Base-by-base conservation (phyloP, 1,140 invertebrate species). In the Caerostris extrusa region DNA sequence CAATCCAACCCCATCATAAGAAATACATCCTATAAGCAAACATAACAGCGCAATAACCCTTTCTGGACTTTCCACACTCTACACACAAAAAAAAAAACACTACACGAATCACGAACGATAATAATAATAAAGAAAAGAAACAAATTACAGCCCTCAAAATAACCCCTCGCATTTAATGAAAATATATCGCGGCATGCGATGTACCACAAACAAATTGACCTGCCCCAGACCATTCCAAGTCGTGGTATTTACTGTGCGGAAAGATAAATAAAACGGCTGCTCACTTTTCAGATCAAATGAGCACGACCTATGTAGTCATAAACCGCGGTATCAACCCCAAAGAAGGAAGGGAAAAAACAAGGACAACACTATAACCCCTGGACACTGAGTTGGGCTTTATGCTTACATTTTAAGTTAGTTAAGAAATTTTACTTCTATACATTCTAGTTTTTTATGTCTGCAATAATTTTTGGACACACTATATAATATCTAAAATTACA, bases 231-330 rank as follows among this genome's bases (percentile, higher is more conserved):
- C 7, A 81, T 71, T 90, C 34, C 34, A 91, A 67, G 58, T 86
- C 58, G 12, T 3, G 7, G 67, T 87, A 87, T 93, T 93, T 93
- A 93, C 83, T 10, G 58, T 86, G 58, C 55, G 57, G 7, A 3
- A 91, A 91, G 71, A 83, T 57, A 91, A 91, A 91, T 91, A 91
- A 83, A 34, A 91, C n/a, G 58, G 64, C 57, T 91, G 81, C 77
- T 91, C 77, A 64, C 12, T 83, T 81, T n/a, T 64, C 34, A 10
- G 77, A 85, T 91, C 71, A 64, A 64, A 58, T 34, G 82, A 71
- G 69, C 69, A 71, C 69, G 82, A 57, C 82, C 55, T 85, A 55
- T n/a, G 55, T 57, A 71, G 61, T 56, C 61, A 69, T 69, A 90
- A 69, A 69, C 58, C 88, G 67, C 53, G 88, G 71, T 69, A 56